These are phyloP conservation scores for Cyprinella venusta DNA, from an alignment of 2,797 vertebrate species.

Conservation along the genomic window DNA sequence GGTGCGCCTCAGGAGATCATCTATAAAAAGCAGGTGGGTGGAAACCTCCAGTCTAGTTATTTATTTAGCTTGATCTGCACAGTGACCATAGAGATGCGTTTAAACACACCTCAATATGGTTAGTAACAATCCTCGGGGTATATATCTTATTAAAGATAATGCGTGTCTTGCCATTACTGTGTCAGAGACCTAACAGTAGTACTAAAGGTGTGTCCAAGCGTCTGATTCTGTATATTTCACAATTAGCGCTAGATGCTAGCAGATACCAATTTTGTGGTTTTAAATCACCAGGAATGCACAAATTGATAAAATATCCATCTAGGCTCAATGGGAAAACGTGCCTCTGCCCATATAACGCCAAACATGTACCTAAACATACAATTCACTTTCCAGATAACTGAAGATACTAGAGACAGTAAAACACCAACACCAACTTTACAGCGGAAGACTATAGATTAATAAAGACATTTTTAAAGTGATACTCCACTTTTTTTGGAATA, in stretches of 20 bases:
- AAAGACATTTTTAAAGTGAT: not conserved
- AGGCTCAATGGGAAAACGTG: not conserved
- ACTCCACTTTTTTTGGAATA: no score
- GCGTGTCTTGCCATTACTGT: not conserved
- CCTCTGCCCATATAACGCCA: not conserved
- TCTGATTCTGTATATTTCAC: not conserved
- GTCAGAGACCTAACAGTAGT: not conserved
- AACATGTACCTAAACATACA: not conserved
- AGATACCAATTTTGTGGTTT: not conserved
- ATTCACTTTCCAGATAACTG: not conserved
- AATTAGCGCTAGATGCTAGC: not conserved
- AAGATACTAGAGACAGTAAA: not conserved
- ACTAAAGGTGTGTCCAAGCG: conserved; percentile 4
- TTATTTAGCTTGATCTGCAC: conserved; percentile 25
- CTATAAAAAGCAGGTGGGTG: conserved; percentile 16
- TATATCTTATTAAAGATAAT: conserved; percentile 23
- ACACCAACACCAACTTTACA: not conserved
- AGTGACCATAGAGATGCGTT: conserved; percentile 36
- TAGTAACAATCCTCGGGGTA: conserved; percentile 10
- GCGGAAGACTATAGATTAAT: not conserved
- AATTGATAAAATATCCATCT: not conserved
- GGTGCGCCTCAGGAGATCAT: conserved; percentile 20
- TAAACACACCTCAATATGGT: not conserved
- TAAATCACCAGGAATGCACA: not conserved
- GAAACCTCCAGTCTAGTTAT: conserved; percentile 31